These are phyloP conservation scores for Harpagus bidentatus DNA, from an alignment of 2,113 vertebrate species.

Conservation along the genomic window DNA sequence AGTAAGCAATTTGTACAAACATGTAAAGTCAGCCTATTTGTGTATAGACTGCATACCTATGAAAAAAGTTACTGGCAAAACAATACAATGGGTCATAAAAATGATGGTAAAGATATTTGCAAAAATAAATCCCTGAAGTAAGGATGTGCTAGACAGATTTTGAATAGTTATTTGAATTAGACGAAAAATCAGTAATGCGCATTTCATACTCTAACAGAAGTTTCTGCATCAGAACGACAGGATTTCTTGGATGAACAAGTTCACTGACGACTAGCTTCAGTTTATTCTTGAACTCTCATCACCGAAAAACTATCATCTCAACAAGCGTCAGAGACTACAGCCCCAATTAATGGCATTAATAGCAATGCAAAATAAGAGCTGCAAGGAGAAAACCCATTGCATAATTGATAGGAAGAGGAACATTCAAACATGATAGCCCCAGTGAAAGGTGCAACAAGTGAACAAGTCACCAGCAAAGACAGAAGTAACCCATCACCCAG, in stretches of 20 bases:
- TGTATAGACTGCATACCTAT: not conserved
- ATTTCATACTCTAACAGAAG: not conserved
- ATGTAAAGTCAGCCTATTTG: not conserved
- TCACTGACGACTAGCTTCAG: not conserved
- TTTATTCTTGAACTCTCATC: not conserved
- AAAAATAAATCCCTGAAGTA: not conserved
- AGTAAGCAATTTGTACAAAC: not conserved
- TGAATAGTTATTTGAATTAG: not conserved
- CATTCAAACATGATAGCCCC: not conserved
- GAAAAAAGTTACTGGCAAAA: not conserved
- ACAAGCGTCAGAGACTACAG: not conserved
- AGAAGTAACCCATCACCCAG: not conserved
- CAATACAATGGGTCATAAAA: not conserved
- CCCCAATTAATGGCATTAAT: not conserved
- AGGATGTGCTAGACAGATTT: not conserved
- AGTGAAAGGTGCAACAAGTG: not conserved
- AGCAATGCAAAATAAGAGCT: not conserved
- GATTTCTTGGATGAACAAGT: not conserved
- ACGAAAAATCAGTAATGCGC: fast-evolving
- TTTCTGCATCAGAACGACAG: not conserved
- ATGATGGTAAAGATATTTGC: not conserved
- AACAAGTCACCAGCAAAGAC: not conserved
- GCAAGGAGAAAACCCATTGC: not conserved
- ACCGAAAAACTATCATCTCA: not conserved
- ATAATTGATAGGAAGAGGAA: not conserved